Base-by-base conservation (phyloP, 1,140 invertebrate species). In the Drosophila pruinosa region DNA sequence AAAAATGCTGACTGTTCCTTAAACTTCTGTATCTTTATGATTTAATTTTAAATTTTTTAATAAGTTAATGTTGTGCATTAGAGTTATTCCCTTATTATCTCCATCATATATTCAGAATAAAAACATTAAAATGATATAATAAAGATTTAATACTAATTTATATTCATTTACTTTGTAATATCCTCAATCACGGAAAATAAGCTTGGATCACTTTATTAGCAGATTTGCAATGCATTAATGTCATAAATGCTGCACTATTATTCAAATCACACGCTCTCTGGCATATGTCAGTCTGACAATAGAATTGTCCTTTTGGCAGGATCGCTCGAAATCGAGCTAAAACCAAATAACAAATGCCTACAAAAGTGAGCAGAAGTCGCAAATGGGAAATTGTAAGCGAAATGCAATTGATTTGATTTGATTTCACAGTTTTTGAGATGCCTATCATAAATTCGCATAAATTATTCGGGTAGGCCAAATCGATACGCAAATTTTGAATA, bases 361-460 rank as follows among this genome's bases (percentile, higher is more conserved):
- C 41, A 56, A 63, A 50, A 56, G 14, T n/a, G 38, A 4, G n/a
- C 31, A 41, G 7, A 67, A 45, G 17, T 41, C 22, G 31, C 24
- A 31, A 31, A 50, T 50, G 24, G 10, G 8, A 38, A 48, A 57
- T 45, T n/a, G 43, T 36, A 43, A 45, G 12, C 61, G 48, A 57
- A 38, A 58, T 41, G 58, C 36, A 68, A 68, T 72, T 58, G 15
- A 77, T 68, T 63, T 61, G 64, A 64, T 77, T 81, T 69, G 8
- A 47, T 53, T 75, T 43, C 39, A 67, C 67, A 74, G 71, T 71
- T 50, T 72, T 47, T 61, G 72, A 59, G 72, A 85, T 86, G 81
- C 82, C 77, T 86, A 86, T 85, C 81, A 81, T 61, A 81, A 75
- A 86, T 68, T 85, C 70, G 82, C 81, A 85, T 85, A 86, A 85